These are phyloP conservation scores for Dicrostonyx torquatus DNA, from an alignment of 2,797 vertebrate genomes.

Conservation along the genomic window DNA sequence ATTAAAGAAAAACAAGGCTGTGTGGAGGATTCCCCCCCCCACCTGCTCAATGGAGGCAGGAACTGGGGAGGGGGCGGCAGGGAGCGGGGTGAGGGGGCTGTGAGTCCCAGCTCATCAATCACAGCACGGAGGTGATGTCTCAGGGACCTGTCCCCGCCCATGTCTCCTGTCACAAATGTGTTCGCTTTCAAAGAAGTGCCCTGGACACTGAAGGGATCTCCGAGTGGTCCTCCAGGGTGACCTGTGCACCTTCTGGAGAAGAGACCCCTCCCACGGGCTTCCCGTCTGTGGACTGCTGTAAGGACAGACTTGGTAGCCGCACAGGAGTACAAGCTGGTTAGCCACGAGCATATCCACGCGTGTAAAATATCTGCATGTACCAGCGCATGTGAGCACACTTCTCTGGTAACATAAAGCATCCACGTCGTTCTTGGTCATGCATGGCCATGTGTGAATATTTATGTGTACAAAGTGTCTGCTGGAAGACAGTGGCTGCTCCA, in stretches of 20 bases:
- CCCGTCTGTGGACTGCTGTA: neutral
- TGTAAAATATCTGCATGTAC: neutral
- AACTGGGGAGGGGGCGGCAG: constrained; percentile 35
- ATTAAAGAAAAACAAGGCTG: constrained; percentile 83
- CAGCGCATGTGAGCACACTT: neutral
- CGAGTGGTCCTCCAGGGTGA: neutral
- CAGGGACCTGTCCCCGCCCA: constrained; percentile 13
- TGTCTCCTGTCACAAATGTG: constrained; percentile 22
- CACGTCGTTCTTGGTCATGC: neutral
- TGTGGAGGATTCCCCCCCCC: constrained; percentile 72
- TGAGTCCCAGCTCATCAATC: constrained; percentile 78
- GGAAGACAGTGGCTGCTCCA: neutral
- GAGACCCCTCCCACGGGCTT: neutral
- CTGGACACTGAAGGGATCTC: neutral
- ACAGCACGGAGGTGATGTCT: constrained; percentile 57
- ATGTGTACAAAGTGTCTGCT: neutral
- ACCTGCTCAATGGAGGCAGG: constrained; percentile 79
- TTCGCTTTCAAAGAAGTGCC: neutral
- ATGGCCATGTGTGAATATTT: neutral
- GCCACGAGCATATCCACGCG: neutral
- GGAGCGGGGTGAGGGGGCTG: neutral
- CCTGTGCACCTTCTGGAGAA: neutral
- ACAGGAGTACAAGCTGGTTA: neutral
- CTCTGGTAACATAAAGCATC: neutral
- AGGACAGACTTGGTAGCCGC: neutral